These are phyloP conservation scores for Psophia crepitans DNA, from an alignment of 2,113 vertebrate species.

Conservation along the genomic window DNA sequence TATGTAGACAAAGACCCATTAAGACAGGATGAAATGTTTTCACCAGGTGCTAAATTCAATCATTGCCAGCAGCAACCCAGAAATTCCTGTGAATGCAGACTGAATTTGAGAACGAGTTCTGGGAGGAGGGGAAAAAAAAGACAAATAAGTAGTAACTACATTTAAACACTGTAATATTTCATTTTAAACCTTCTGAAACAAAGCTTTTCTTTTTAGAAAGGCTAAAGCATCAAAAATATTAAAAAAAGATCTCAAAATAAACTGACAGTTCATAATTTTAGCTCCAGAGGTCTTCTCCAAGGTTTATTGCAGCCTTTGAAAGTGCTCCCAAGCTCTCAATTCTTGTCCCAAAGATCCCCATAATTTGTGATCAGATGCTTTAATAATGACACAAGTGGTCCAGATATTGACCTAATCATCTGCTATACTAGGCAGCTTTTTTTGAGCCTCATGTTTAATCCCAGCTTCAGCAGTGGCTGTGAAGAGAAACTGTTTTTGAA, in stretches of 20 bases:
- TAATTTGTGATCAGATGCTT: not conserved
- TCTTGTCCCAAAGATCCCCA: not conserved
- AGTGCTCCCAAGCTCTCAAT: not conserved
- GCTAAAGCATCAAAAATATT: not conserved
- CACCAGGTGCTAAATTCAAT: not conserved
- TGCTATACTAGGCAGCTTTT: not conserved
- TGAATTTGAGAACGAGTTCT: not conserved
- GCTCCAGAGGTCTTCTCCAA: not conserved
- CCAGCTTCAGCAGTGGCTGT: not conserved
- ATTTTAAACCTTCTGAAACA: not conserved
- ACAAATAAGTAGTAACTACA: not conserved
- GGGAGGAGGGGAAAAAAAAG: accelerated
- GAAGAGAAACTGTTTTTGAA: not conserved
- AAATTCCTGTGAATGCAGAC: not conserved
- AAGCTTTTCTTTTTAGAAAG: not conserved
- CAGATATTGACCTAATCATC: not conserved
- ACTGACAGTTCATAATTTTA: not conserved
- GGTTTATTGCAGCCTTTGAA: not conserved
- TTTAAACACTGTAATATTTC: not conserved
- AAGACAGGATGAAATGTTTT: not conserved
- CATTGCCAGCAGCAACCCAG: not conserved
- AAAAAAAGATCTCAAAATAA: not conserved
- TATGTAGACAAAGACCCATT: not conserved
- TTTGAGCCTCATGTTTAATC: not conserved
- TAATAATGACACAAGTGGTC: not conserved